A percentile compares a stretch with the other conserved stretches of the same genome.
These are phyloP conservation scores for Meteorus colon DNA, from an alignment of 2,888 invertebrate genomes.

Conservation along the genomic window DNA sequence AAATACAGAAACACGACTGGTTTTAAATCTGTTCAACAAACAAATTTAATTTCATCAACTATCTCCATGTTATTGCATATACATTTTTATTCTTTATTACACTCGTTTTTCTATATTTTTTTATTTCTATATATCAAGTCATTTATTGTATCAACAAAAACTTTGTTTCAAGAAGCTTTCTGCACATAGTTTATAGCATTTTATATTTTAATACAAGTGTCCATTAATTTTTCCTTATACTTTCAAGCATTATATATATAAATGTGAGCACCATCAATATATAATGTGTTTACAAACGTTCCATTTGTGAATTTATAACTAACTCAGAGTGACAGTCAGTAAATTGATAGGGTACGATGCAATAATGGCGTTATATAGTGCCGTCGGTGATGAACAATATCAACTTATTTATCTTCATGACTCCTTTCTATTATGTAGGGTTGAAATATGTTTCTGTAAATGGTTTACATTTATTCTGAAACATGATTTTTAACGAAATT, in stretches of 20 bases:
- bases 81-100: not conserved
- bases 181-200: not conserved
- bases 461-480: too few relatives aligned
- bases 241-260: not conserved
- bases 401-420: too few relatives aligned
- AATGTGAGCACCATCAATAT: constrained; percentile 26
- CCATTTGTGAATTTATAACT: constrained; percentile 22
- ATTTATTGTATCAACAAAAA: not conserved
- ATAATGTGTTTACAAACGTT: constrained; percentile 52
- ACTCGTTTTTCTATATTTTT: too few relatives aligned
- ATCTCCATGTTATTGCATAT: not conserved
- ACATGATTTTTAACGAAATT: not conserved
- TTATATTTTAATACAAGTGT: constrained; percentile 42
- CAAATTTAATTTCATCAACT: constrained; percentile 37
- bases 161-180: not conserved
- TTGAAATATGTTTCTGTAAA: too few relatives aligned
- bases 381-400: not conserved
- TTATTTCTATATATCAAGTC: not conserved
- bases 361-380: not conserved
- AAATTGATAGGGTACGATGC: not conserved
- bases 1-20: not conserved
- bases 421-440: too few relatives aligned
- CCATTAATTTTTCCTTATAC: constrained; percentile 43
- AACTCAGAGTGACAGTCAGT: not conserved
- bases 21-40: constrained; percentile 29